These are phyloP conservation scores for Acipenser ruthenus DNA, from an alignment of 2,797 vertebrate species.

Conservation along the genomic window DNA sequence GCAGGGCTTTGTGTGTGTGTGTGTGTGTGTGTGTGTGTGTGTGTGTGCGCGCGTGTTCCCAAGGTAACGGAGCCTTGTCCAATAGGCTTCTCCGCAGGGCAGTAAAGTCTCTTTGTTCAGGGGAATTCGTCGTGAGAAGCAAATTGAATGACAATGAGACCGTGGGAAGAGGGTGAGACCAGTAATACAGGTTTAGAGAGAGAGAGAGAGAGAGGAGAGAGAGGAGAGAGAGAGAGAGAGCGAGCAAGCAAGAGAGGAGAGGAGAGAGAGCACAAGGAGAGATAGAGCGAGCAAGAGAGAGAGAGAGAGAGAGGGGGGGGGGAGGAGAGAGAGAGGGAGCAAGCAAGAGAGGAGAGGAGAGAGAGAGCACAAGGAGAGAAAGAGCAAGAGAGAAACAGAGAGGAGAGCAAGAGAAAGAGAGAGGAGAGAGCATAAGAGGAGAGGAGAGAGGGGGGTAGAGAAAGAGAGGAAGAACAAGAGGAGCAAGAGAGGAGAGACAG, in stretches of 20 bases:
- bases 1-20: slow-evolving; percentile 18
- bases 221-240: slow-evolving; percentile 36
- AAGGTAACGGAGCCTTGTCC: too few relatives aligned
- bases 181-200: slow-evolving; percentile 9
- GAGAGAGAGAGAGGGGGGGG: slow-evolving; percentile 23
- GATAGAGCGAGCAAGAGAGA: slow-evolving; percentile 13
- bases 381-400: slow-evolving; percentile 16
- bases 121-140: too few relatives aligned
- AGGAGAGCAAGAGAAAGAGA: not conserved
- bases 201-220: slow-evolving; percentile 29
- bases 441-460: not conserved
- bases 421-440: not conserved
- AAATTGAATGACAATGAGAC: too few relatives aligned
- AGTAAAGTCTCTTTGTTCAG: not conserved
- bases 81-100: too few relatives aligned
- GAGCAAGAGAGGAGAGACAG: not conserved
- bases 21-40: slow-evolving; percentile 5
- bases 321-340: slow-evolving; percentile 60
- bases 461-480: slow-evolving; percentile 14
- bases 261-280: slow-evolving; percentile 23
- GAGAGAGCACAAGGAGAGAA: slow-evolving; percentile 25
- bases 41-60: slow-evolving; percentile 1
- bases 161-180: too few relatives aligned
- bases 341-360: slow-evolving; percentile 26
- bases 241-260: slow-evolving; percentile 39